A percentile compares a stretch with the other conserved stretches of the same genome.
Conservation (phyloP, 2,797 vertebrate species). For the Diplodus sargus region DNA sequence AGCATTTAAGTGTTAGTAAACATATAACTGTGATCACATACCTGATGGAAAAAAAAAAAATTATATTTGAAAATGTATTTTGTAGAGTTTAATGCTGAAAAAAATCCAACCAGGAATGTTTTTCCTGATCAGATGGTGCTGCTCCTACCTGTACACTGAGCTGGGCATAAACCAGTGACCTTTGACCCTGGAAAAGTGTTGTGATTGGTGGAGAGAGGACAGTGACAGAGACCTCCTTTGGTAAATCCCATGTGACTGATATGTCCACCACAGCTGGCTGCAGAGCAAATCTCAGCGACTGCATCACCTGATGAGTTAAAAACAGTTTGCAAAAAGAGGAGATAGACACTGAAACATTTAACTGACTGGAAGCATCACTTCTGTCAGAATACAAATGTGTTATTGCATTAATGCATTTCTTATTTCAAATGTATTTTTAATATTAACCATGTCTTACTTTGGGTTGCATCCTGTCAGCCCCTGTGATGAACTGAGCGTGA, state of each 20-base stretch:
- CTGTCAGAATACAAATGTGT: too few species aligned
- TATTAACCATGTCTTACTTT: too few species aligned
- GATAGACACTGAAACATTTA: neutral
- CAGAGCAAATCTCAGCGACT: constrained; percentile 85
- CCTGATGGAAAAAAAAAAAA: neutral
- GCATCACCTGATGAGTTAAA: constrained; percentile 79
- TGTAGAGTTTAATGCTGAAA: too few species aligned
- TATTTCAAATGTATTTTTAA: too few species aligned
- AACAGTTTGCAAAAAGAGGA: neutral
- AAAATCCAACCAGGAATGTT: neutral
- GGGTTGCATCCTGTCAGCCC: too few species aligned
- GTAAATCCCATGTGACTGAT: constrained; percentile 81
- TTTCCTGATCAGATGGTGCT: neutral
- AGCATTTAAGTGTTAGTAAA: neutral
- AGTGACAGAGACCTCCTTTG: constrained; percentile 75
- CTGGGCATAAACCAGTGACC: constrained; percentile 82
- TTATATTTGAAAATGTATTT: too few species aligned
- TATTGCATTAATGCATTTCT: too few species aligned
- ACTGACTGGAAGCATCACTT: too few species aligned
- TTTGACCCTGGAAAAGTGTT: constrained; percentile 86
- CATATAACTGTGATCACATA: neutral
- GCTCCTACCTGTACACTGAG: constrained; percentile 76
- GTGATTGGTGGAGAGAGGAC: constrained; percentile 82
- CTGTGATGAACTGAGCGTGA: constrained; percentile 86
- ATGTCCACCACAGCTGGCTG: constrained; percentile 81